Evolutionary conservation across 2,888 invertebrate genomes (phyloP).

Genomic region (Teleogryllus oceanicus): DNA sequence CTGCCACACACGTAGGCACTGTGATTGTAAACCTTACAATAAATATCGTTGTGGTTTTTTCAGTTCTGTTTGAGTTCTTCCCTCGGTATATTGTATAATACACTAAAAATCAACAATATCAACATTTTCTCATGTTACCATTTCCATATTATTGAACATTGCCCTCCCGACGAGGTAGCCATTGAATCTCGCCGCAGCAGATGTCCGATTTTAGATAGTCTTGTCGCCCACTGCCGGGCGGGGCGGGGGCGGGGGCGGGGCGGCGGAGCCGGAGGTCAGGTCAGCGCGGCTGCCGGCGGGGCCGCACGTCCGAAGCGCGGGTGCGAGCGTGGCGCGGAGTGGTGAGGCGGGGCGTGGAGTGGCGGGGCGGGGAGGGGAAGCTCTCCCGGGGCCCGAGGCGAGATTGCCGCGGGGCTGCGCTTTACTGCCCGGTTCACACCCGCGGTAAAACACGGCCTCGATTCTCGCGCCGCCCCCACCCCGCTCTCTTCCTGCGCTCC

Average conservation of each 20-base stretch:
- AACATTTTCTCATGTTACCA: no score
- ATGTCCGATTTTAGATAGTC: neutral
- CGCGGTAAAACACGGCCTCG: slow-evolving; percentile 18
- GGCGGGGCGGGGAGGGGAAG: neutral
- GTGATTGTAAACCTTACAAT: no score
- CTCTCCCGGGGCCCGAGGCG: neutral
- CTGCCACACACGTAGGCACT: no score
- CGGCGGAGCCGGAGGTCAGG: neutral
- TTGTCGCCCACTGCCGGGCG: neutral
- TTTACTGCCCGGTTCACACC: slow-evolving; percentile 18
- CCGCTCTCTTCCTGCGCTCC: neutral
- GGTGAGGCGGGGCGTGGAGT: neutral
- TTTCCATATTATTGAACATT: no score
- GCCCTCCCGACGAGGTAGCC: neutral
- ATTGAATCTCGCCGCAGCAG: neutral
- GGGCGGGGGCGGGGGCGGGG: neutral
- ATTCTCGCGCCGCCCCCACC: neutral
- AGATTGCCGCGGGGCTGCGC: neutral
- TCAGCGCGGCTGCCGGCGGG: neutral
- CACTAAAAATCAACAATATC: no score
- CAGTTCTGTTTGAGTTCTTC: no score
- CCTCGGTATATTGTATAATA: no score
- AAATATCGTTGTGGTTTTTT: no score
- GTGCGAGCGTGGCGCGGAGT: neutral
- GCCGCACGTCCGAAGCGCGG: neutral